Percentiles rank a stretch among this genome's conserved stretches.
Evolutionary conservation across 2,113 vertebrate species (phyloP).

Genomic region (Sceloporus tristichus): DNA sequence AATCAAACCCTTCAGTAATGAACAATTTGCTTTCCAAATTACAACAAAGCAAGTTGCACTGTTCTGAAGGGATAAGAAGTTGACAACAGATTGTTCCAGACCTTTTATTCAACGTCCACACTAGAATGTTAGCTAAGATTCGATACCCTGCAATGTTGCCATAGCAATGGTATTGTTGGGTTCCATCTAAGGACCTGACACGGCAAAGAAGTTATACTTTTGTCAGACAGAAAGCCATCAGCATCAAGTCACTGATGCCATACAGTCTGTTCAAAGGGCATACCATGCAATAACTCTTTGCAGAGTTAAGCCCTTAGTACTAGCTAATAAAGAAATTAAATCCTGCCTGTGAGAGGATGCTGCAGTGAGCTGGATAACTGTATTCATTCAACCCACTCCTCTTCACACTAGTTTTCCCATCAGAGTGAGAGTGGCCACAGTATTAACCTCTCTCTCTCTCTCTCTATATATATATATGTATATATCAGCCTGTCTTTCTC

Average conservation of each 20-base stretch:
- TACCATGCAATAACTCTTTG: background rate
- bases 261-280: background rate
- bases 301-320: background rate
- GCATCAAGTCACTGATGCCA: background rate
- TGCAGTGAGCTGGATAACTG: background rate
- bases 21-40: conserved; percentile 22
- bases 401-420: background rate
- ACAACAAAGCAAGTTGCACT: conserved; percentile 18
- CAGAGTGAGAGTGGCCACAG: background rate
- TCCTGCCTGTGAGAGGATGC: background rate
- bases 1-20: conserved; percentile 25
- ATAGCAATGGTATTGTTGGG: background rate
- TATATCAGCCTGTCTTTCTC: conserved; percentile 21
- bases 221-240: background rate
- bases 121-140: background rate
- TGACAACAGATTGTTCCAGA: conserved; percentile 19
- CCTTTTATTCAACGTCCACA: conserved; percentile 18
- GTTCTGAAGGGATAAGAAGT: conserved; percentile 44
- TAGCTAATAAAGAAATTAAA: background rate
- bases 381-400: background rate
- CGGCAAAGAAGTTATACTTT: background rate
- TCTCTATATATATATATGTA: conserved; percentile 37
- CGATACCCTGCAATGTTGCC: conserved; percentile 14
- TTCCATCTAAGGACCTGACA: background rate
- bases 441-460: conserved; percentile 35